Conservation (phyloP, 92 coral and sea anemone genomes). For the Plumapathes pennacea region DNA sequence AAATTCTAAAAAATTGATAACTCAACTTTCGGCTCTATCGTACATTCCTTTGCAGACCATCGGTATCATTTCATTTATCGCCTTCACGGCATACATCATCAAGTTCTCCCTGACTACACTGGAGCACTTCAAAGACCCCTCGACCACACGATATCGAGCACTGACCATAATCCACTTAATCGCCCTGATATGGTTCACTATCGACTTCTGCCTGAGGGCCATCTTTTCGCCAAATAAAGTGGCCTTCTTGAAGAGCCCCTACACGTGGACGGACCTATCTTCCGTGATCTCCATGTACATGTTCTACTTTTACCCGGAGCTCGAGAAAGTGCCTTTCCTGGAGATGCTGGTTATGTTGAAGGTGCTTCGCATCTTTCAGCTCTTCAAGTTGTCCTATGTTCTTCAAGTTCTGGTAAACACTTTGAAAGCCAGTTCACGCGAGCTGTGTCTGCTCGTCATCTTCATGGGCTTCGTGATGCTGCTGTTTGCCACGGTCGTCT, state of each 20-base stretch:
- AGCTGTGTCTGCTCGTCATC: constrained; percentile 75
- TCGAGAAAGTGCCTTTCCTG: constrained; percentile 48
- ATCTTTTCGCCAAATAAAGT: constrained; percentile 71
- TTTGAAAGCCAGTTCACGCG: constrained; percentile 85
- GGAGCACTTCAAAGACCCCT: constrained; percentile 59
- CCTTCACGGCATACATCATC: constrained; percentile 73
- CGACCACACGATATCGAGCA: constrained; percentile 48
- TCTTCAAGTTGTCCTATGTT: constrained; percentile 92
- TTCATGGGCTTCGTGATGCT: constrained; percentile 88
- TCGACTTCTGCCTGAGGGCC: constrained; percentile 74
- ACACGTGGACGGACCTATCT: constrained; percentile 89
- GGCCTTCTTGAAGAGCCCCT: constrained; percentile 66
- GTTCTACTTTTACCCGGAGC: constrained; percentile 46
- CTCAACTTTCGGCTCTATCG: too few species aligned
- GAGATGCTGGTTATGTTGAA: constrained; percentile 90
- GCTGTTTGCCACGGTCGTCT: constrained; percentile 84
- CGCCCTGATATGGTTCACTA: constrained; percentile 76
- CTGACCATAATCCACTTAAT: constrained; percentile 67
- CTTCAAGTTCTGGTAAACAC: constrained; percentile 94
- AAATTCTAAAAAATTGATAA: too few species aligned
- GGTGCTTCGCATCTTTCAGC: constrained; percentile 81
- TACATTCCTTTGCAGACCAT: constrained; percentile 54
- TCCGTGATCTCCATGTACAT: constrained; percentile 73
- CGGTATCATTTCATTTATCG: constrained; percentile 65
- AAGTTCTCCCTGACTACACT: constrained; percentile 85